Evolutionary conservation across 35 echinoderm and acorn worm species (phyloP).

Genomic region (Ptychodera flava): DNA sequence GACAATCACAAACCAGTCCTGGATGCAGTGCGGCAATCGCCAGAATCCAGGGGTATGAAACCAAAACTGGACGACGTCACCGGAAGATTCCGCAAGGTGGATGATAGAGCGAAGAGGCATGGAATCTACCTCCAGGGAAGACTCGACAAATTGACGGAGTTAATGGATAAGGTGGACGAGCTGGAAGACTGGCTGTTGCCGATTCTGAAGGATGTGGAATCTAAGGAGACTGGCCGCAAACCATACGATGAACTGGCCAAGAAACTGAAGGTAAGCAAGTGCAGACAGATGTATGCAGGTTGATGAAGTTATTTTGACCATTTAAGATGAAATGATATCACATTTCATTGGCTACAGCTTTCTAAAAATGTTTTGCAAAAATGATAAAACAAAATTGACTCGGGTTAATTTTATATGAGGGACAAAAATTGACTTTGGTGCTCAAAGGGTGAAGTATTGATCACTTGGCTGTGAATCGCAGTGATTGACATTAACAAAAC

Average conservation of each 20-base stretch:
- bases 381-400: too few species aligned
- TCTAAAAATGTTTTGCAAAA: too few species aligned
- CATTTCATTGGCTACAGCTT: too few species aligned
- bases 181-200: slow-evolving; percentile 95
- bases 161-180: slow-evolving; percentile 73
- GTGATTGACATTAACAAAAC: too few species aligned
- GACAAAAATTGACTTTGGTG: too few species aligned
- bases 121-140: slow-evolving; percentile 14
- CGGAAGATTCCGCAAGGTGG: neutral
- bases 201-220: slow-evolving; percentile 53
- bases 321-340: too few species aligned
- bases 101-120: neutral
- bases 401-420: too few species aligned
- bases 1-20: slow-evolving; percentile 87
- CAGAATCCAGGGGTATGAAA: slow-evolving; percentile 5
- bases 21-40: slow-evolving; percentile 57
- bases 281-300: too few species aligned
- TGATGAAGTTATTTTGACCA: too few species aligned
- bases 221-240: slow-evolving; percentile 77
- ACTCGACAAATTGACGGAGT: slow-evolving; percentile 62
- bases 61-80: slow-evolving; percentile 72
- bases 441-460: too few species aligned
- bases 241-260: slow-evolving; percentile 52
- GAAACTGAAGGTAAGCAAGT: slow-evolving; percentile 80
- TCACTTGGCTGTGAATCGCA: too few species aligned